These are phyloP conservation scores for Rostratula benghalensis DNA, from an alignment of 2,113 vertebrate genomes.

Conservation along the genomic window DNA sequence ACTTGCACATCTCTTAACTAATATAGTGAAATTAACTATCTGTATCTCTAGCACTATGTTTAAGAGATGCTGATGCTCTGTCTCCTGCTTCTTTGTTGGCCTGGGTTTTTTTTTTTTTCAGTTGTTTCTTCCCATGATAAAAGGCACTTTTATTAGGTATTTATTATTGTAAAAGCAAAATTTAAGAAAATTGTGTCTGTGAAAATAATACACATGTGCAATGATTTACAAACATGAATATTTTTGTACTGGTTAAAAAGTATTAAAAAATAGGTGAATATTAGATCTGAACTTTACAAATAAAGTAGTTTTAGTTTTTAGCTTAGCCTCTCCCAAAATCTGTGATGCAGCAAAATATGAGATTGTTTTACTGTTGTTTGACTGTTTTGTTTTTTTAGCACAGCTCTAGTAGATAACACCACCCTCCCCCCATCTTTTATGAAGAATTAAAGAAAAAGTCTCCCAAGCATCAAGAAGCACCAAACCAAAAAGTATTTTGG, in stretches of 20 bases:
- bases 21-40: not conserved
- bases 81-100: not conserved
- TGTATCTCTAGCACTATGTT: not conserved
- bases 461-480: not conserved
- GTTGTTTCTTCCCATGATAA: not conserved
- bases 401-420: not conserved
- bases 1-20: not conserved
- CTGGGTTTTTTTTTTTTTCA: not conserved
- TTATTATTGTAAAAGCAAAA: not conserved
- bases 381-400: not conserved
- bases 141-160: not conserved
- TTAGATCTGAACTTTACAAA: not conserved
- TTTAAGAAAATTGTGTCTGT: not conserved
- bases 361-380: not conserved
- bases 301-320: not conserved
- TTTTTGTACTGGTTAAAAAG: not conserved
- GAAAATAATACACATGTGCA: not conserved
- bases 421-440: rapidly evolving
- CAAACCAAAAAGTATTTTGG: not conserved
- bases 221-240: not conserved
- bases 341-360: not conserved
- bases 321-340: not conserved
- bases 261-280: not conserved
- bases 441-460: not conserved
- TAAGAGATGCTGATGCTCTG: not conserved